Evolutionary conservation across 2,113 vertebrate species (phyloP).

Genomic region (Eubucco bourcierii): DNA sequence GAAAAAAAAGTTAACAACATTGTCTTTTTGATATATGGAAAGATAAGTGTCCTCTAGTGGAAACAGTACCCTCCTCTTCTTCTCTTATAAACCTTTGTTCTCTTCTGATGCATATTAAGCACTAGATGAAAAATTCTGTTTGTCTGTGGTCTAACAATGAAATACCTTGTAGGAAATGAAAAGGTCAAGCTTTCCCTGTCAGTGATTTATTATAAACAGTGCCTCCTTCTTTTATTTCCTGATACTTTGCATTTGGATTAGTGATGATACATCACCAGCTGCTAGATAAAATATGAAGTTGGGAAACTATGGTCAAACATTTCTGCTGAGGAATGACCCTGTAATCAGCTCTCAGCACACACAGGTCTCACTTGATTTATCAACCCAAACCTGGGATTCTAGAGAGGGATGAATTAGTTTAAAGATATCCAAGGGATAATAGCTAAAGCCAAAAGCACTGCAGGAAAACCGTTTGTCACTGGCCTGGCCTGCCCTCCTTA

Average conservation of each 20-base stretch:
- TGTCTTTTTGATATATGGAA: constrained; percentile 41
- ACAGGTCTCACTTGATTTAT: constrained; percentile 77
- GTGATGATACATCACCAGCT: constrained; percentile 63
- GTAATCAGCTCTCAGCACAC: constrained; percentile 59
- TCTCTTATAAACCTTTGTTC: constrained; percentile 67
- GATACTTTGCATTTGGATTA: constrained; percentile 73
- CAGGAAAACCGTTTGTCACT: constrained; percentile 71
- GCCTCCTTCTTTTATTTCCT: constrained; percentile 65
- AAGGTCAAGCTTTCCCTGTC: constrained; percentile 67
- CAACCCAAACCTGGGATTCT: constrained; percentile 63
- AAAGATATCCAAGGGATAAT: constrained; percentile 60
- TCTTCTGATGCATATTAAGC: constrained; percentile 71
- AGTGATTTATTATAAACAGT: constrained; percentile 78
- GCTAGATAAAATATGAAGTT: constrained; percentile 76
- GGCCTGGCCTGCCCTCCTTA: constrained; percentile 59
- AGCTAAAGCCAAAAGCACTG: constrained; percentile 55
- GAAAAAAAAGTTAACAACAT: background rate
- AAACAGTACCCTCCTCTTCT: constrained; percentile 33
- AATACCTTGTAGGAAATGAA: constrained; percentile 75
- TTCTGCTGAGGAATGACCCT: constrained; percentile 68
- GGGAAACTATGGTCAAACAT: constrained; percentile 67
- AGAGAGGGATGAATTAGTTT: constrained; percentile 68
- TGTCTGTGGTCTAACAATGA: constrained; percentile 73
- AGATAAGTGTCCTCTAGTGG: constrained; percentile 31
- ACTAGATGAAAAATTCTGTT: constrained; percentile 74